phyloP scores from a whole-genome alignment of 2,888 invertebrate genomes.

The Drosophila borborema region DNA sequence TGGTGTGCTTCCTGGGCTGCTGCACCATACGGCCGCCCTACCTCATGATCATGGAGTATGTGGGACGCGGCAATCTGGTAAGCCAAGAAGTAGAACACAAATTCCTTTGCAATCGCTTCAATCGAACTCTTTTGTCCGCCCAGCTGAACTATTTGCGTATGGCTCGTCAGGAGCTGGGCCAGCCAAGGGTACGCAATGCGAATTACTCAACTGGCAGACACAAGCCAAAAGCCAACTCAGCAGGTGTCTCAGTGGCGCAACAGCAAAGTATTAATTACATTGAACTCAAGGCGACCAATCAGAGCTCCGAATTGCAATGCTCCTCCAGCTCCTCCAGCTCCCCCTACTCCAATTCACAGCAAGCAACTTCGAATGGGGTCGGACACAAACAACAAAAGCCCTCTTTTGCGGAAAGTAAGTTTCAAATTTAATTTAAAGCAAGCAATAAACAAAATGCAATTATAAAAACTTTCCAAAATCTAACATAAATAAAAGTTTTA shows the following conservation, averaged over 20 bases:
- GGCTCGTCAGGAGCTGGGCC: slow-evolving; percentile 63
- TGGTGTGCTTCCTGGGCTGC: slow-evolving; percentile 90
- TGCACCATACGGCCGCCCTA: slow-evolving; percentile 90
- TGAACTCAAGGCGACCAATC: slow-evolving; percentile 79
- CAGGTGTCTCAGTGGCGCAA: slow-evolving; percentile 8
- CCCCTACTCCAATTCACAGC: not conserved
- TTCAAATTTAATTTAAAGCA: too few species aligned
- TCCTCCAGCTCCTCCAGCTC: not conserved
- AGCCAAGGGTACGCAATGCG: slow-evolving; percentile 42
- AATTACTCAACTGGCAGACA: slow-evolving; percentile 50
- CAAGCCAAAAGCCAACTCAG: not conserved
- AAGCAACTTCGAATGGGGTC: not conserved
- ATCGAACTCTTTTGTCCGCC: not conserved
- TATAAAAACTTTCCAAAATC: too few species aligned
- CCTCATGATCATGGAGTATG: slow-evolving; percentile 92
- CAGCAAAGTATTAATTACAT: slow-evolving; percentile 77
- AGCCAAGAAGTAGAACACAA: not conserved
- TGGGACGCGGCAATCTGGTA: slow-evolving; percentile 91
- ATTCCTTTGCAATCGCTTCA: not conserved
- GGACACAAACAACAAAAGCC: slow-evolving; percentile 78
- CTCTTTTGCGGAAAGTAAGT: slow-evolving; percentile 88
- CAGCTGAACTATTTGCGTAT: slow-evolving; percentile 69
- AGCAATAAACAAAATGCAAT: too few species aligned
- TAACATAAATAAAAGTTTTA: too few species aligned
- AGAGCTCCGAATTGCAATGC: slow-evolving; percentile 40